Evolutionary conservation across 2,797 vertebrate species (phyloP).

Genomic region (Lateolabrax maculatus): DNA sequence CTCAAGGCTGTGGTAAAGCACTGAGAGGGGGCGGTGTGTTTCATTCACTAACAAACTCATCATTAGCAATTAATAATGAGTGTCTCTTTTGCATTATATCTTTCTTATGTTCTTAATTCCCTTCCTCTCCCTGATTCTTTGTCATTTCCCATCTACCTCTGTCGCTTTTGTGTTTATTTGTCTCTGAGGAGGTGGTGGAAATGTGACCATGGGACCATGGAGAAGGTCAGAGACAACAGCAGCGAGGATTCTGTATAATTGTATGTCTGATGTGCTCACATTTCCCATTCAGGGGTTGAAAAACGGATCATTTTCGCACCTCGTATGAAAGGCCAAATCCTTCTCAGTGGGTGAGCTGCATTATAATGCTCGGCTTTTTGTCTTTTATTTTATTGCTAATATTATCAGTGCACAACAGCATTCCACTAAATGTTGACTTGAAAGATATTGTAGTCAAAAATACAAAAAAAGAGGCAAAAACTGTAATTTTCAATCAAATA

Average conservation of each 20-base stretch:
- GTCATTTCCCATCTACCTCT: background rate
- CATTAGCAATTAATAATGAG: constrained; percentile 37
- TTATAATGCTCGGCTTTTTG: background rate
- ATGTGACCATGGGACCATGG: constrained; percentile 25
- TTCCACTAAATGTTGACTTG: background rate
- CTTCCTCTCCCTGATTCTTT: background rate
- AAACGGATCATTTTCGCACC: background rate
- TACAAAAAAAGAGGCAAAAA: background rate
- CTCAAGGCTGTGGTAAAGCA: constrained; percentile 20
- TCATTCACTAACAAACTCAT: constrained; percentile 15
- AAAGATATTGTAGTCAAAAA: background rate
- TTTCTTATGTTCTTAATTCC: background rate
- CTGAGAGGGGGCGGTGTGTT: background rate
- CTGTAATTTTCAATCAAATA: background rate
- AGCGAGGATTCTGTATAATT: constrained; percentile 18
- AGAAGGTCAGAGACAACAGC: constrained; percentile 49
- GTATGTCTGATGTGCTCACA: constrained; percentile 29
- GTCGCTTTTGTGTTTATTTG: constrained; percentile 33
- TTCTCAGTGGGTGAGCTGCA: constrained; percentile 9
- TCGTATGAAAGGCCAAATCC: constrained; percentile 20
- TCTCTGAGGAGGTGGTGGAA: constrained; percentile 18
- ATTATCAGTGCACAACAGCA: background rate
- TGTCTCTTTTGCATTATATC: background rate
- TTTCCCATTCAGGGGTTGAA: constrained; percentile 40
- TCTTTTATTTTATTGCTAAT: background rate